Conservation (phyloP, 2,797 vertebrate genomes). For the Bradypus variegatus region DNA sequence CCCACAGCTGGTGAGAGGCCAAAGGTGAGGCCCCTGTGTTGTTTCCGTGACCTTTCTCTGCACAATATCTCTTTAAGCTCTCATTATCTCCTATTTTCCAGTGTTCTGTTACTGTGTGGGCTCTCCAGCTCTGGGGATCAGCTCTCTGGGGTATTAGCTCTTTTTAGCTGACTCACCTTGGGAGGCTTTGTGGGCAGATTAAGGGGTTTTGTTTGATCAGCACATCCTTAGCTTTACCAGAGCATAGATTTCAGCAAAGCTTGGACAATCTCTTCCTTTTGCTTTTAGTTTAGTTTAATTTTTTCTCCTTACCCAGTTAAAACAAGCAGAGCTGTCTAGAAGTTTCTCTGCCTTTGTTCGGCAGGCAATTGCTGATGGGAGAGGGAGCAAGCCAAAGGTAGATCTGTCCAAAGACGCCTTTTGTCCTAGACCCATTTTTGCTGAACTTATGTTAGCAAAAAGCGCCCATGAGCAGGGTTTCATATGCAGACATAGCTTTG, state of each 20-base stretch:
- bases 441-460: slow-evolving; percentile 6
- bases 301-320: slow-evolving; percentile 59
- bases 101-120: not conserved
- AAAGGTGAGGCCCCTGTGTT: not conserved
- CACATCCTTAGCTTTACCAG: slow-evolving; percentile 25
- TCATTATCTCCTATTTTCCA: not conserved
- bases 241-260: slow-evolving; percentile 36
- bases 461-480: not conserved
- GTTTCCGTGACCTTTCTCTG: not conserved
- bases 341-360: slow-evolving; percentile 47
- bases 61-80: not conserved
- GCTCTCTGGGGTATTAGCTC: slow-evolving; percentile 54
- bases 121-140: slow-evolving; percentile 21
- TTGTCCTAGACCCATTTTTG: slow-evolving; percentile 23
- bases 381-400: not conserved
- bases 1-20: not conserved
- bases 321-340: slow-evolving; percentile 50
- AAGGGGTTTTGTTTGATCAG: slow-evolving; percentile 57
- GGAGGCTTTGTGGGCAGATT: slow-evolving; percentile 57
- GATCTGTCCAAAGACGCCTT: slow-evolving; percentile 17
- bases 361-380: slow-evolving; percentile 25
- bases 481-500: not conserved
- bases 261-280: slow-evolving; percentile 24
- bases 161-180: slow-evolving; percentile 63
- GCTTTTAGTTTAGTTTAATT: slow-evolving; percentile 27